Base-by-base conservation (phyloP, 1,140 invertebrate species). In the Eueides isabella region DNA sequence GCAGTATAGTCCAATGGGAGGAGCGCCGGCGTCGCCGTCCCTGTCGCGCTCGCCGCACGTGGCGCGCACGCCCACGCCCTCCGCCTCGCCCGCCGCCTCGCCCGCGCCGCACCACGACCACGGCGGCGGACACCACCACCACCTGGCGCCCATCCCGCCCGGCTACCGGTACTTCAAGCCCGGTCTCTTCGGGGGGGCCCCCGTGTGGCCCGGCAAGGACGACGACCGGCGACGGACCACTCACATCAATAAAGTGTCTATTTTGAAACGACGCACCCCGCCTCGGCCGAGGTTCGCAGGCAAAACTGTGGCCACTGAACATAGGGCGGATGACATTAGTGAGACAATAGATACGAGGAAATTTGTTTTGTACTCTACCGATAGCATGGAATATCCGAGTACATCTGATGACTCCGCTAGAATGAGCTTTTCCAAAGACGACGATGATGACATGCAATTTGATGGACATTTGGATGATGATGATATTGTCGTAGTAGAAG, bases 151-250 rank as follows among this genome's bases (percentile, higher is more conserved):
- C n/a, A 64, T 87, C 71, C 88, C 93, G 78, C 82, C 86, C 78
- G 85, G 85, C 2, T 91, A 74, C 79, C 92, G 70, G 12, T 96
- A 95, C 82, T 92, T 94, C 67, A 95, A 95, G 79, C 85, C 96
- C 1, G 96, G 96, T 5, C 90, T 97, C 2, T 91, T 95, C 76
- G 96, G 96, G 11, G 96, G 96, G 2, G 95, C 95, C 0, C 96
- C 96, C 0, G 96, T 96, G 94, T 96, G 96, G 76, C 90, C 87
- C 5, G 81, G 81, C 6, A 86, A 88, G 35, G 85, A 88, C 0
- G 89, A 91, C 0, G 94, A 94, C 16, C 87, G 92, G 63, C 93
- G 92, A 55, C 93, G 93, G 71, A 88, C 94, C 31, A 87, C 93
- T 0, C 94, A 95, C 78, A 84, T 95, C 5, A 94, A 88, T 74